Percentiles rank a stretch among this genome's conserved stretches.
phyloP scores from a whole-genome alignment of 2,113 vertebrate genomes.

The Coryphaenoides rupestris region DNA sequence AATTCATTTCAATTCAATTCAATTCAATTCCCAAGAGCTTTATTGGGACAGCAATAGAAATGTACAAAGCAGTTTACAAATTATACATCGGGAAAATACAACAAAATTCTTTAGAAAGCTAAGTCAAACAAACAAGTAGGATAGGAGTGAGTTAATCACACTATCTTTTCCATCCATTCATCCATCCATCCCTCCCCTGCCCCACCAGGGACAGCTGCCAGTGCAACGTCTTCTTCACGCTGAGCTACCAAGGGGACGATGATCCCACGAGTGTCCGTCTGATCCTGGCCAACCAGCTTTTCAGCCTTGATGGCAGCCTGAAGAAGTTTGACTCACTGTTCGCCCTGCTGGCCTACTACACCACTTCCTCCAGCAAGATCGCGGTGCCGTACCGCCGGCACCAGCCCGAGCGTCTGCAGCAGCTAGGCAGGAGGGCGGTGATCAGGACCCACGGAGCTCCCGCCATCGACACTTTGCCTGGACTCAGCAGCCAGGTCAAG shows the following conservation, averaged over 20 bases:
- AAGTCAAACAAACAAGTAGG: too few relatives aligned
- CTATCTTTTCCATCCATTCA: too few relatives aligned
- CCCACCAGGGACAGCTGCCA: constrained; percentile 90
- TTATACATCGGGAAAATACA: too few relatives aligned
- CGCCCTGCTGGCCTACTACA: constrained; percentile 84
- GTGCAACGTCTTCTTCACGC: constrained; percentile 89
- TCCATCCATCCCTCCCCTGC: too few relatives aligned
- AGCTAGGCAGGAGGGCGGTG: constrained; percentile 85
- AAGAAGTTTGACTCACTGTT: constrained; percentile 87
- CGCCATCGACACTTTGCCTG: constrained; percentile 70
- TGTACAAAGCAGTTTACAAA: too few relatives aligned
- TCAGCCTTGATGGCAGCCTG: constrained; percentile 86
- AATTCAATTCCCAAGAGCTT: too few relatives aligned
- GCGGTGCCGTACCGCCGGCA: constrained; percentile 79
- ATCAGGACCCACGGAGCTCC: constrained; percentile 78
- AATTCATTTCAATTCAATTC: too few relatives aligned
- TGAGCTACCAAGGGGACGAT: constrained; percentile 84
- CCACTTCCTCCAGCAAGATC: constrained; percentile 81
- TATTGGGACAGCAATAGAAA: too few relatives aligned
- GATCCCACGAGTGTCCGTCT: constrained; percentile 90
- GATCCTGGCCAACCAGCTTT: constrained; percentile 79
- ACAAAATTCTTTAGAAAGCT: too few relatives aligned
- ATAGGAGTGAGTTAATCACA: too few relatives aligned
- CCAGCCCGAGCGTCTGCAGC: constrained; percentile 81
- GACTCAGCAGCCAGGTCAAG: constrained; percentile 73